Conservation (phyloP, 1,140 invertebrate species). For the Trichogramma pretiosum region DNA sequence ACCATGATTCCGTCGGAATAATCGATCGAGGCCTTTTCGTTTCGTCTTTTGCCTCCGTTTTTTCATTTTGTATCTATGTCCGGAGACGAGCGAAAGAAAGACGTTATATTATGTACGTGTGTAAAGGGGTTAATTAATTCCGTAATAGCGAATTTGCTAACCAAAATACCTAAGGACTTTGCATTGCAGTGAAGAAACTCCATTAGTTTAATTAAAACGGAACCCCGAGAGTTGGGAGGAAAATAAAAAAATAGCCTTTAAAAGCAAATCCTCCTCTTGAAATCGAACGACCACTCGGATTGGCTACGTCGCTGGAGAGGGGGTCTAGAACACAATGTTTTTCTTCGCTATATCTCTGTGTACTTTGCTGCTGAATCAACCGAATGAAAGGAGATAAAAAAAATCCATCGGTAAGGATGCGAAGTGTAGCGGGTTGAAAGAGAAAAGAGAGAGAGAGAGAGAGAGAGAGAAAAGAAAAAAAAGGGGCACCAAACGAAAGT, state of each 20-base stretch:
- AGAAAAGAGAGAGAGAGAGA: neutral
- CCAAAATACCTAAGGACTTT: neutral
- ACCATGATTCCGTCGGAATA: too few species aligned
- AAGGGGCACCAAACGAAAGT: neutral
- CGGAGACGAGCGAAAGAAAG: neutral
- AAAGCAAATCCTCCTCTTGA: neutral
- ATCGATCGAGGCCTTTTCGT: too few species aligned
- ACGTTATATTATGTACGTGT: neutral
- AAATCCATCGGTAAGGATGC: too few species aligned
- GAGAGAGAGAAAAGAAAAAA: neutral
- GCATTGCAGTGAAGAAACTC: neutral
- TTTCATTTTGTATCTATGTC: too few species aligned
- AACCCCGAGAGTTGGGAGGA: neutral
- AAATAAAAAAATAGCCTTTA: neutral
- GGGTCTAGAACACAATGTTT: constrained; percentile 6
- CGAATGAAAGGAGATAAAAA: neutral
- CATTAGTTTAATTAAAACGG: constrained; percentile 14
- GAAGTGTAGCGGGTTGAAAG: neutral
- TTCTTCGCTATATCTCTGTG: neutral
- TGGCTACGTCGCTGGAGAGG: neutral
- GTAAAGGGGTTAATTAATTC: neutral
- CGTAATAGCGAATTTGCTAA: constrained; percentile 1
- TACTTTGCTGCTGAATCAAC: neutral
- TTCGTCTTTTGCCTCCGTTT: too few species aligned
- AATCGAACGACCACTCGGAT: neutral